phyloP scores from a whole-genome alignment of 2,888 invertebrate genomes.

The Timema podura region DNA sequence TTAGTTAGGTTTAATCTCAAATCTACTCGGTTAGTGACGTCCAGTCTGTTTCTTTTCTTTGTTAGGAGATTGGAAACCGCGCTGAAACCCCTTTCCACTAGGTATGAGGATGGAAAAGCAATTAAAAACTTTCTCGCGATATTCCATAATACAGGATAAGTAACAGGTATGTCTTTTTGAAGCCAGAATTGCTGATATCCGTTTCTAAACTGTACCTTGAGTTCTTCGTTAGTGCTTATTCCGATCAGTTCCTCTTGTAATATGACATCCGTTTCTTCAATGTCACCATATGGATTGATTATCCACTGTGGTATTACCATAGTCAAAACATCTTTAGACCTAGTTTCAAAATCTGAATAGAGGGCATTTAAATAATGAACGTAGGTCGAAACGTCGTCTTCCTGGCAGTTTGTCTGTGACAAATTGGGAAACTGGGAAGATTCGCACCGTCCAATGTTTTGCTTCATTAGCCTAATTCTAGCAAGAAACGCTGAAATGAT shows the following conservation, averaged over 20 bases:
- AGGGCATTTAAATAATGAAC: not conserved
- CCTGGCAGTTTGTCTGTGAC: constrained; percentile 1
- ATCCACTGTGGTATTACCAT: constrained; percentile 5
- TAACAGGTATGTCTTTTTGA: constrained; percentile 33
- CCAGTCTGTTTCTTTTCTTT: constrained; percentile 32
- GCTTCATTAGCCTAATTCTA: not conserved
- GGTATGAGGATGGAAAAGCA: constrained; percentile 34
- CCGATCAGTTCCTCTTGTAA: constrained; percentile 34
- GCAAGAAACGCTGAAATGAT: not conserved
- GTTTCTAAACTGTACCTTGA: constrained; percentile 34
- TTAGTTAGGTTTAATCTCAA: constrained; percentile 36
- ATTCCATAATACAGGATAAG: constrained; percentile 34
- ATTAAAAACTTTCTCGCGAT: constrained; percentile 35
- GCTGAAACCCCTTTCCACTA: constrained; percentile 33
- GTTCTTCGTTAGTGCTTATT: constrained; percentile 34
- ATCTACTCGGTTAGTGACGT: constrained; percentile 33
- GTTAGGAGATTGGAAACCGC: constrained; percentile 31
- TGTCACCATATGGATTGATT: constrained; percentile 7
- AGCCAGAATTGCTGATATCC: constrained; percentile 36
- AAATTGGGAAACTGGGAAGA: not conserved
- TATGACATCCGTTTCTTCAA: constrained; percentile 2
- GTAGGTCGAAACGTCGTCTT: constrained; percentile 1
- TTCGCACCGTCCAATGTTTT: constrained; percentile 5
- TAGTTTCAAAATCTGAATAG: constrained; percentile 1
- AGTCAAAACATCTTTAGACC: not conserved